Evolutionary conservation across 1,140 invertebrate species (phyloP).

Genomic region (Drosophila micromelanica): DNA sequence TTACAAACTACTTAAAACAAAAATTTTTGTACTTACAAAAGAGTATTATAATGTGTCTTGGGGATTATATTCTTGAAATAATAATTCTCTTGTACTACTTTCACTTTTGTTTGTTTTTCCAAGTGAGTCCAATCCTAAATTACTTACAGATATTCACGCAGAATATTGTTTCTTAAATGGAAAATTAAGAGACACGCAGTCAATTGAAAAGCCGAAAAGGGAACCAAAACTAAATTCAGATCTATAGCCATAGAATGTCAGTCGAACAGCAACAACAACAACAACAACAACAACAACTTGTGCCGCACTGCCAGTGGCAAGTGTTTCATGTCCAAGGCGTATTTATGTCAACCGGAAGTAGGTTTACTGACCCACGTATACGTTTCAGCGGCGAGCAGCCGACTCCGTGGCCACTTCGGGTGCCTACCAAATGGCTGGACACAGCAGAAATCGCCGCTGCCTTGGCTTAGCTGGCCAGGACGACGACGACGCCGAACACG

Average conservation of each 20-base stretch:
- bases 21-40: too few relatives aligned
- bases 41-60: too few relatives aligned
- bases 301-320: slow-evolving; percentile 70
- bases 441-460: slow-evolving; percentile 9
- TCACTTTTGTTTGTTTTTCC: not conserved
- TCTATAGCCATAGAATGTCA: slow-evolving; percentile 49
- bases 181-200: slow-evolving; percentile 1
- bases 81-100: not conserved
- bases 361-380: slow-evolving; percentile 85
- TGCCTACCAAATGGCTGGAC: slow-evolving; percentile 16
- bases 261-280: slow-evolving; percentile 27
- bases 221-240: slow-evolving; percentile 33
- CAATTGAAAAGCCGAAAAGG: slow-evolving; percentile 8
- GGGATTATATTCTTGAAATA: not conserved
- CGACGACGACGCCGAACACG: slow-evolving; percentile 3
- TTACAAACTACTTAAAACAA: too few relatives aligned
- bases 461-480: slow-evolving; percentile 6
- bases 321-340: slow-evolving; percentile 84
- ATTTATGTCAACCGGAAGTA: slow-evolving; percentile 85
- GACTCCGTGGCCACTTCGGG: slow-evolving; percentile 36
- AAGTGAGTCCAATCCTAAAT: not conserved
- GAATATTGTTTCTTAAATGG: not conserved
- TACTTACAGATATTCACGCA: not conserved
- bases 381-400: slow-evolving; percentile 51
- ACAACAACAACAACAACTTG: slow-evolving; percentile 62